A percentile compares a stretch with the other conserved stretches of the same genome.
Evolutionary conservation across 2,113 vertebrate genomes (phyloP).

Genomic region (Phylloscopus trochilus): DNA sequence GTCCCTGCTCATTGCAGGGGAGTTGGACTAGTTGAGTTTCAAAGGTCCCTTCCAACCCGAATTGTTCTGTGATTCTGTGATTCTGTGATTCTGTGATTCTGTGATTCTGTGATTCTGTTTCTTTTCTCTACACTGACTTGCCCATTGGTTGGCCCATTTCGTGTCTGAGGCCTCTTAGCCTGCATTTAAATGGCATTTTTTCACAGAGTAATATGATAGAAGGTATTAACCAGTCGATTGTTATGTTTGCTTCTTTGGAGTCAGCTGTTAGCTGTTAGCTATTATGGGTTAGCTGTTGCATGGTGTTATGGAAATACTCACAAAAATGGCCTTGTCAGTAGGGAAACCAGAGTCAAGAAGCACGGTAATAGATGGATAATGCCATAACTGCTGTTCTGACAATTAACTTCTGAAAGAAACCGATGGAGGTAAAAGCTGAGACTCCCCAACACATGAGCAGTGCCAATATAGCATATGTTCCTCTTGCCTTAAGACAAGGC

Average conservation of each 20-base stretch:
- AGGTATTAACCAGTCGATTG: neutral
- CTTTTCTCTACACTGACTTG: neutral
- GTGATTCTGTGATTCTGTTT: neutral
- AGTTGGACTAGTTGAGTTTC: neutral
- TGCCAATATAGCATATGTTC: neutral
- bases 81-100: neutral
- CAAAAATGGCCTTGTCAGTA: neutral
- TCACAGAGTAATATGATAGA: neutral
- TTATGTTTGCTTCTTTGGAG: neutral
- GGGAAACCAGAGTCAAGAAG: neutral
- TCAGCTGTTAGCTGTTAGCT: too few relatives aligned
- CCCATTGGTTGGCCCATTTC: neutral
- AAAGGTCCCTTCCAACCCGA: neutral
- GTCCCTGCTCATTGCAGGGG: neutral
- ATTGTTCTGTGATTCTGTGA: neutral
- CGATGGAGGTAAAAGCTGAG: neutral
- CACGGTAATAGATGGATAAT: neutral
- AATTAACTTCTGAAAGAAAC: neutral
- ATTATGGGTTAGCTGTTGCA: neutral
- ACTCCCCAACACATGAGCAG: neutral
- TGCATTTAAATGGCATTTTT: neutral
- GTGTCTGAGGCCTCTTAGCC: neutral
- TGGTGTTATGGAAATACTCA: neutral
- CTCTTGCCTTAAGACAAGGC: neutral
- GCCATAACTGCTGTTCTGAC: neutral